phyloP scores from a whole-genome alignment of 2,113 vertebrate genomes.

The Cynocephalus volans region DNA sequence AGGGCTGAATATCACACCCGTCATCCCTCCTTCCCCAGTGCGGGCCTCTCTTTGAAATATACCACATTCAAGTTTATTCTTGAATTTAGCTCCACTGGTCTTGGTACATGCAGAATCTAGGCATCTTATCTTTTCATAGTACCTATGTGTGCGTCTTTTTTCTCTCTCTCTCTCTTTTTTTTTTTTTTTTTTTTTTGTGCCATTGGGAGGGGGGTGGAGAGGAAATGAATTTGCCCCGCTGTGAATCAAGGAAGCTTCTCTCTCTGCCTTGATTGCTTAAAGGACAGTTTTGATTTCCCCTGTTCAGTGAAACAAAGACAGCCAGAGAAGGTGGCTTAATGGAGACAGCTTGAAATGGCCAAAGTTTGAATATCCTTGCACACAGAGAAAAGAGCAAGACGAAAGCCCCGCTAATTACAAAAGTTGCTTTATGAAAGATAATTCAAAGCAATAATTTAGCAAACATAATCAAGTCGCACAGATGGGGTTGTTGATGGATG shows the following conservation, averaged over 20 bases:
- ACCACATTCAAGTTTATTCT: neutral
- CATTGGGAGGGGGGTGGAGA: neutral
- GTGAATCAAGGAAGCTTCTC: slow-evolving; percentile 78
- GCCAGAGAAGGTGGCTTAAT: slow-evolving; percentile 80
- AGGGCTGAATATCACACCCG: slow-evolving; percentile 6
- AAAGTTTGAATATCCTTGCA: slow-evolving; percentile 91
- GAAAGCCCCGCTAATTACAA: slow-evolving; percentile 97
- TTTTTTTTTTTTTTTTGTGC: too few relatives aligned
- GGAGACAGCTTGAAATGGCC: slow-evolving; percentile 90
- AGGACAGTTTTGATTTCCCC: slow-evolving; percentile 85
- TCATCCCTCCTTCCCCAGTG: neutral
- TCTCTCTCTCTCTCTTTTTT: too few relatives aligned
- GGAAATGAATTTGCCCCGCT: slow-evolving; percentile 46
- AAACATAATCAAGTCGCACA: slow-evolving; percentile 98
- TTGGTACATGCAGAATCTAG: neutral
- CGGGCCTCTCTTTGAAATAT: neutral
- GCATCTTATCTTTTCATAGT: neutral
- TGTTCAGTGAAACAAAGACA: slow-evolving; percentile 81
- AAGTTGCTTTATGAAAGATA: slow-evolving; percentile 99
- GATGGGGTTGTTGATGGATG: slow-evolving; percentile 99
- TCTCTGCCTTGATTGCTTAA: slow-evolving; percentile 74
- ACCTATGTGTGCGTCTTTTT: neutral
- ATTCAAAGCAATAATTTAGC: slow-evolving; percentile 99
- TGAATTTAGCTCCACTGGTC: neutral
- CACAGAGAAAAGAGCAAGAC: slow-evolving; percentile 95